Evolutionary conservation across 2,888 invertebrate genomes (phyloP), one percentile per base, ranked within the genome.

Genomic region (Gastrophysa polygoni): DNA sequence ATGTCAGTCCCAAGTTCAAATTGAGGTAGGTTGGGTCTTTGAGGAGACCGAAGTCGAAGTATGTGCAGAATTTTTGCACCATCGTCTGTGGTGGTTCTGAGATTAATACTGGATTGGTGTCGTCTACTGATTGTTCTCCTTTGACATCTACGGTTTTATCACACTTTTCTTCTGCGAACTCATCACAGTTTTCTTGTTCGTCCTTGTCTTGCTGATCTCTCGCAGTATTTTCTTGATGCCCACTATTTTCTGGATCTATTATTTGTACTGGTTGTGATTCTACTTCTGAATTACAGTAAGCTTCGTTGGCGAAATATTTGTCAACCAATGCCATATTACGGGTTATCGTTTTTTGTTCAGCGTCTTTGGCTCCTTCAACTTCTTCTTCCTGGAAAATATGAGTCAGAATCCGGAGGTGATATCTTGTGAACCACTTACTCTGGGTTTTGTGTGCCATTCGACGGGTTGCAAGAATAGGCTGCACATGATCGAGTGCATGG

Each of bases 391-490:
- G 18, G 2, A 18, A 18, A 18, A 20, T 20, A 8, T 38, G 10
- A 14, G 4, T 14, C 14, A 38, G 38, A 10, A 38, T 14, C 4
- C 14, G 14, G 11, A 11, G 1, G 38, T 3, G 7, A 4, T 2
- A 38, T n/a, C 2, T 11, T 11, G 2, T 32, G 32, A 10, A 32
- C 10, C 54, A 55, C 65, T 61, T 62, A 76, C 76, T 63, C 78
- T 76, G 70, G 81, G 83, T 74, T 86, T 86, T 2, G 85, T 82
- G 75, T 92, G 91, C 90, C 89, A 89, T 77, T 88, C 87, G 0
- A 91, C 90, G 2, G 92, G 92, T 74, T 91, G 91, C 46, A 91
- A 81, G 55, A 92, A 79, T 60, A 89, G 81, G 1, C 90, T 85
- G 68, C 88, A 88, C 21, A 87, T 87, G 52, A 91, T 80, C 0